Evolutionary conservation across 2,888 invertebrate genomes (phyloP).

Genomic region (Drosophila histrio): DNA sequence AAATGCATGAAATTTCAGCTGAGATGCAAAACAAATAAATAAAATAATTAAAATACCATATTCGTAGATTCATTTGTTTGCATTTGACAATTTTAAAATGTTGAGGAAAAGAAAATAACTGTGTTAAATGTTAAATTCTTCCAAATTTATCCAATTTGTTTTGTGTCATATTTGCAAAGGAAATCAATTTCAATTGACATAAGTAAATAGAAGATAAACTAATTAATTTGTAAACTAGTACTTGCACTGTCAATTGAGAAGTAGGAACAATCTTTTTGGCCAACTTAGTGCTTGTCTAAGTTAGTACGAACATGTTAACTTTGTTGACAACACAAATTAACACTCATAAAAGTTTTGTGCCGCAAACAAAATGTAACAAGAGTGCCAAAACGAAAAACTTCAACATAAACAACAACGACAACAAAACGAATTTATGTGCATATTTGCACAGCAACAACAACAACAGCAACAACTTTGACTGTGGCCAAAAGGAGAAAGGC

Average conservation of each 20-base stretch:
- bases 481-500: neutral
- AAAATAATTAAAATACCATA: slow-evolving; percentile 15
- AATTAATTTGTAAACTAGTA: slow-evolving; percentile 4
- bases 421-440: slow-evolving; percentile 66
- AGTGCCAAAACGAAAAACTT: slow-evolving; percentile 51
- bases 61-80: neutral
- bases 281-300: neutral
- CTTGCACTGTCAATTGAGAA: neutral
- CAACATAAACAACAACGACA: slow-evolving; percentile 44
- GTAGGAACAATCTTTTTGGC: neutral
- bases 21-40: neutral
- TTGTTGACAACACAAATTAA: slow-evolving; percentile 76
- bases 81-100: neutral
- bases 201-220: neutral
- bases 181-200: neutral
- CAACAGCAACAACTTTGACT: neutral
- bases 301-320: slow-evolving; percentile 57
- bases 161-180: neutral
- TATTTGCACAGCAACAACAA: slow-evolving; percentile 33
- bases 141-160: neutral
- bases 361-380: slow-evolving; percentile 41
- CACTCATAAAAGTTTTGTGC: slow-evolving; percentile 70
- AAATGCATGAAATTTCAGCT: neutral
- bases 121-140: neutral
- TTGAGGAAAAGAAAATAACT: neutral